Evolutionary conservation across 2,888 invertebrate genomes (phyloP).

Genomic region (Heliconius charithonia): DNA sequence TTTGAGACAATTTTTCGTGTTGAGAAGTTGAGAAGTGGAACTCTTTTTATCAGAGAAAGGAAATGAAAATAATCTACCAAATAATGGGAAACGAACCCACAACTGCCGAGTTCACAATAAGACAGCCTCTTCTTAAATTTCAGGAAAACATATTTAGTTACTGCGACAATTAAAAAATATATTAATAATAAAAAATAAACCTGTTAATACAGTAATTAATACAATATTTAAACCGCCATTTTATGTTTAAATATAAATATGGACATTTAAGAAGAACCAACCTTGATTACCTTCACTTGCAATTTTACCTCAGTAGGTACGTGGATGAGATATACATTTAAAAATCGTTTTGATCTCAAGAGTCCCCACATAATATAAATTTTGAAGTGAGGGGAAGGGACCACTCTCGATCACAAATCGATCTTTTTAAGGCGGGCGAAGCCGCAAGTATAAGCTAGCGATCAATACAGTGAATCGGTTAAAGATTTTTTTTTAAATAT

Average conservation of each 20-base stretch:
- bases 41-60: no score
- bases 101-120: no score
- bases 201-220: neutral
- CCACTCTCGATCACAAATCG: no score
- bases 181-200: neutral
- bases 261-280: neutral
- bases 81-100: no score
- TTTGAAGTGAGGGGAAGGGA: no score
- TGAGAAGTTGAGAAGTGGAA: no score
- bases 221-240: neutral
- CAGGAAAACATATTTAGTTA: conserved; percentile 2
- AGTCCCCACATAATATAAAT: no score
- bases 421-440: no score
- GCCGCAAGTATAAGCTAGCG: no score
- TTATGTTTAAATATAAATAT: neutral
- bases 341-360: neutral
- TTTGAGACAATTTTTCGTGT: no score
- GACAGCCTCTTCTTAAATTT: neutral
- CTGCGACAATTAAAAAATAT: neutral
- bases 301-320: neutral
- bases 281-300: conserved; percentile 16
- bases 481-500: no score
- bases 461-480: neutral
- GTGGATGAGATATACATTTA: neutral
- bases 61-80: no score